Percentiles rank a stretch among this genome's conserved stretches.
These are phyloP conservation scores for Netelia melanura DNA, from an alignment of 2,888 invertebrate genomes.

Conservation along the genomic window DNA sequence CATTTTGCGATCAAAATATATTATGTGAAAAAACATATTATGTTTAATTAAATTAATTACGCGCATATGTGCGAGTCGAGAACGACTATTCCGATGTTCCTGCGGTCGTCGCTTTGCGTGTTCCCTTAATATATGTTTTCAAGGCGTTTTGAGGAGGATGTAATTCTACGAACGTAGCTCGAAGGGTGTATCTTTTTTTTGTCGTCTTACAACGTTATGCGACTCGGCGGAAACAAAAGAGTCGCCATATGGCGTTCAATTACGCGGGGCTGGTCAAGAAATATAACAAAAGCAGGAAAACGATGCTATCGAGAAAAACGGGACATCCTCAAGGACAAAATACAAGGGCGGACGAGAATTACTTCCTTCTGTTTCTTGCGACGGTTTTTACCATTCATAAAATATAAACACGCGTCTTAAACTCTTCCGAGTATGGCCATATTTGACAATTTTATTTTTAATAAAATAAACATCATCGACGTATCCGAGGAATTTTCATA, in stretches of 20 bases:
- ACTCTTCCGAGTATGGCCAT: background rate
- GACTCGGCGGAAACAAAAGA: conserved; percentile 72
- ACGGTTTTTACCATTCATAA: conserved; percentile 6
- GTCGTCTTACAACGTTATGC: conserved; percentile 33
- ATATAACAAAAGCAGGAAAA: conserved; percentile 63
- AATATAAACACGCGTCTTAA: background rate
- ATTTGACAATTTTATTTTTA: conserved; percentile 27
- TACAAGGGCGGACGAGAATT: background rate
- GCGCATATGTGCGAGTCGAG: no score
- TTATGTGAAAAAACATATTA: no score
- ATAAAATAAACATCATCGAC: conserved; percentile 33
- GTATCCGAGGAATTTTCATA: conserved; percentile 17
- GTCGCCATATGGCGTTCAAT: conserved; percentile 76
- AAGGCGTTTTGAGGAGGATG: conserved; percentile 53
- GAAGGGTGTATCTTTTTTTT: conserved; percentile 68
- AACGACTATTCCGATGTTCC: background rate
- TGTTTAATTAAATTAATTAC: no score
- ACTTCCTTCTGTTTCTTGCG: conserved; percentile 34
- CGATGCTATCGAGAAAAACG: conserved; percentile 73
- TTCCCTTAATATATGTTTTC: background rate
- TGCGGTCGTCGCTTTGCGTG: background rate
- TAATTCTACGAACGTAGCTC: conserved; percentile 67
- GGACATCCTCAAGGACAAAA: conserved; percentile 55
- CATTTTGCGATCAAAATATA: background rate
- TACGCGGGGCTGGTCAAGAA: conserved; percentile 49